phyloP scores from a whole-genome alignment of 1,140 invertebrate species.

The Drosophila malerkotliana region DNA sequence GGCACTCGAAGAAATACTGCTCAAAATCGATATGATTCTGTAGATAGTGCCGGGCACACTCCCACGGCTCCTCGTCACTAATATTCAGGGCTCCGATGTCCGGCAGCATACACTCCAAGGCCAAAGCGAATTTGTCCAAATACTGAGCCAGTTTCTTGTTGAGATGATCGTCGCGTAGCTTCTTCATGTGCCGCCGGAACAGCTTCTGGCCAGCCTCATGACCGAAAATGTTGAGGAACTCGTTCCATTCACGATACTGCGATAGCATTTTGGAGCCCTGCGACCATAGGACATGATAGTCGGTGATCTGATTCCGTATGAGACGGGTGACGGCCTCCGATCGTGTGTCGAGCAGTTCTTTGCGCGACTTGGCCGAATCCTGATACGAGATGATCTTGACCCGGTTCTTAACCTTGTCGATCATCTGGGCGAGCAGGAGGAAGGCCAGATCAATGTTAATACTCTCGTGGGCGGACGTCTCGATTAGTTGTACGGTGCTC shows the following conservation, averaged over 20 bases:
- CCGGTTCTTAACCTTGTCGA: slow-evolving; percentile 89
- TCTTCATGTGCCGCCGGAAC: slow-evolving; percentile 92
- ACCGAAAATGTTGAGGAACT: slow-evolving; percentile 94
- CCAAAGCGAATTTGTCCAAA: slow-evolving; percentile 91
- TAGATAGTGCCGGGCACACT: slow-evolving; percentile 91
- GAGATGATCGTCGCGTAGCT: slow-evolving; percentile 93
- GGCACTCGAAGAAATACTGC: slow-evolving; percentile 94
- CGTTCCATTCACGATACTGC: slow-evolving; percentile 94
- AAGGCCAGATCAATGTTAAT: slow-evolving; percentile 98
- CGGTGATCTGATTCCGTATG: slow-evolving; percentile 90
- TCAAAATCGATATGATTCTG: slow-evolving; percentile 94
- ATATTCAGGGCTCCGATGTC: slow-evolving; percentile 89
- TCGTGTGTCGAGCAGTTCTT: slow-evolving; percentile 94
- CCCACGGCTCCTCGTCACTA: slow-evolving; percentile 91
- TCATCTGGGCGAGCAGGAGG: slow-evolving; percentile 95
- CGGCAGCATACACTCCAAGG: slow-evolving; percentile 93
- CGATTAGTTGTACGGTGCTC: slow-evolving; percentile 93
- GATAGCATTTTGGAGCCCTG: slow-evolving; percentile 93
- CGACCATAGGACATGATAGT: slow-evolving; percentile 94
- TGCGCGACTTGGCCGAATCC: slow-evolving; percentile 93
- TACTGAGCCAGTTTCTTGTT: slow-evolving; percentile 91
- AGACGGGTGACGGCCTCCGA: slow-evolving; percentile 94
- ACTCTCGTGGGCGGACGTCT: slow-evolving; percentile 98
- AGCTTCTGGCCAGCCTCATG: slow-evolving; percentile 92
- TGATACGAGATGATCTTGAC: slow-evolving; percentile 91